Base-by-base conservation (phyloP, 2,113 vertebrate species). In the Podarcis raffonei region DNA sequence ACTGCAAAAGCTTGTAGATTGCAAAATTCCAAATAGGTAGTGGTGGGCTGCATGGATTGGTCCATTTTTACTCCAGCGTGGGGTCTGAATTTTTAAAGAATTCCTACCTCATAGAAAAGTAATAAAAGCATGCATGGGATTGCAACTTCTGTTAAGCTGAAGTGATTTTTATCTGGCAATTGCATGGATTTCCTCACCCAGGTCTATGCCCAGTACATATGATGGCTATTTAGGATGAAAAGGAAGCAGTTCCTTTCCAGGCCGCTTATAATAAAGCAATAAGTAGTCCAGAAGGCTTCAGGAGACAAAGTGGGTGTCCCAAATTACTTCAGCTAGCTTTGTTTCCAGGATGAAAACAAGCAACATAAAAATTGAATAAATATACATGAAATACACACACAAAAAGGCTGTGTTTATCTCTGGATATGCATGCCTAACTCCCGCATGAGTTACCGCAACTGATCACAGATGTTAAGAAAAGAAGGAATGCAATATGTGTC, bases 381-480 rank as follows among this genome's bases (percentile, higher is more conserved):
- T 25, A 65, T 76, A 53, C 48, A 62, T 39, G 53, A 85, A 75
- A 86, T 53, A 83, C 71, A 65, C 59, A 72, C 22, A 59, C 37
- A 30, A 42, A 83, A 84, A 72, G 68, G 18, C 81, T 30, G 18
- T 59, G 23, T 62, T 75, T 75, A 4, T 65, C 9, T 87, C 78
- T 22, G 11, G 85, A 87, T 87, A 37, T 2, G 27, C n/a, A 18
- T 87, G 48, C 59, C 78, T 77, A n/a, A 88, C 42, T 91, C 59
- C 85, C 86, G 57, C 53, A 35, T 89, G 42, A 80, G 53, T 74
- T 91, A 66, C 4, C 27, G 37, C 86, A 88, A 30, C 72, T 53
- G 72, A 77, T 92, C 48, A 59, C 76, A 84, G 37, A 86, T 78
- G 35, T 71, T 91, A 80, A 82, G 1, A 16, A 69, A n/a, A 71